Percentiles rank a stretch among this genome's conserved stretches.
These are phyloP conservation scores for Drosophila borealis DNA, from an alignment of 2,888 invertebrate genomes.

Conservation along the genomic window DNA sequence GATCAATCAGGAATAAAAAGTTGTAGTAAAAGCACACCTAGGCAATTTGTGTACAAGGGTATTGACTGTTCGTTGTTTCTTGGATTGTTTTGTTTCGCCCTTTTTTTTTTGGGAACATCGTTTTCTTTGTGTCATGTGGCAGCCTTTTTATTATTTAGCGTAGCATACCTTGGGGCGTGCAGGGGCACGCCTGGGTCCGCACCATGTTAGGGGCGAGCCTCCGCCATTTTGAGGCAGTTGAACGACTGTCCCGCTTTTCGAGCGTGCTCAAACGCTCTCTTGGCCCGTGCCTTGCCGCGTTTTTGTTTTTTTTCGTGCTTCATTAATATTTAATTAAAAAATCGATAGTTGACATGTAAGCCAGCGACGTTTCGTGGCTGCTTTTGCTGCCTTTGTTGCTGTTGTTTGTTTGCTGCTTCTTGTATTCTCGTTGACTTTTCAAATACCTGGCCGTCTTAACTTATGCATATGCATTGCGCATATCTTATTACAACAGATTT, in stretches of 20 bases:
- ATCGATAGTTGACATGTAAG: conserved; percentile 81
- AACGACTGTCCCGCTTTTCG: conserved; percentile 59
- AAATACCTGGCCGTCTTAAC: conserved; percentile 53
- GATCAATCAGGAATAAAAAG: no score
- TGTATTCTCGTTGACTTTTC: conserved; percentile 39
- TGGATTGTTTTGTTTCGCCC: background rate
- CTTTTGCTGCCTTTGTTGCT: conserved; percentile 1
- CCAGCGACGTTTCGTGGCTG: conserved; percentile 58
- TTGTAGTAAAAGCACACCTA: no score
- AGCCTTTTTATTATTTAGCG: conserved; percentile 56
- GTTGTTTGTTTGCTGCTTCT: conserved; percentile 14
- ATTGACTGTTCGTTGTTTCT: no score
- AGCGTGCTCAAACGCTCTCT: conserved; percentile 50
- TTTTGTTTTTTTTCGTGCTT: conserved; percentile 66
- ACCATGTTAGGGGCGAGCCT: conserved; percentile 27
- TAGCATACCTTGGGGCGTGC: conserved; percentile 56
- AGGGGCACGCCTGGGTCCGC: conserved; percentile 31
- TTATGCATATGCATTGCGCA: conserved; percentile 77
- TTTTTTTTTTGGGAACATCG: conserved; percentile 23
- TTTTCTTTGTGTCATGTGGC: conserved; percentile 43
- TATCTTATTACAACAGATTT: conserved; percentile 78
- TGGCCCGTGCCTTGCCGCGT: conserved; percentile 21
- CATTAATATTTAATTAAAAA: conserved; percentile 83
- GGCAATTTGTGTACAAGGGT: no score
- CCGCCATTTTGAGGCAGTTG: conserved; percentile 38